Base-by-base conservation (phyloP, 2,797 vertebrate species). In the Crypturellus tataupa region DNA sequence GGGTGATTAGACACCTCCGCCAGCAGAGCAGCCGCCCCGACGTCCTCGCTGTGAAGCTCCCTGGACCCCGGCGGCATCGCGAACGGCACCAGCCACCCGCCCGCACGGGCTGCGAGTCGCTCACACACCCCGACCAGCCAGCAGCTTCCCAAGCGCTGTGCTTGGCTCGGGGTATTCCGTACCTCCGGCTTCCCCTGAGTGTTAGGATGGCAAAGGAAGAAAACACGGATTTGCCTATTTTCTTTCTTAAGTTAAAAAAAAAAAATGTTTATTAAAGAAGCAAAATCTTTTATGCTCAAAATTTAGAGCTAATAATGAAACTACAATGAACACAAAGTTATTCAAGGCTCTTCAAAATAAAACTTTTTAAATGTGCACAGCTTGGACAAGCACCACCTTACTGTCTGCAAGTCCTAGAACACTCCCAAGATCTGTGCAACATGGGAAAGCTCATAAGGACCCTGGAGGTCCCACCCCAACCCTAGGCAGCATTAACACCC, bases 1-100 rank as follows among this genome's bases (percentile, higher is more conserved):
- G 71, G 63, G 10, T 1, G 29, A 85, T 87, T 37, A 35, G 85
- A 65, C 23, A 59, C 23, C 37, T 83, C 70, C 31, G 46, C 5
- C 21, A 46, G 37, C 4, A 39, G 83, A 69, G 14, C 3, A 78
- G 76, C 77, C n/a, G 76, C 69, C 80, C 31, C 8, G 4, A 20
- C 44, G 80, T 53, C 4, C 51, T 51, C 7, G 6, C 63, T 67
- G 82, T 44, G 87, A 93, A 89, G 83, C 92, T 83, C 85, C 93
- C 86, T 9, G 27, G 21, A 56, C 81, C 89, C 81, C 79, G 70
- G 2, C 3, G 31, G 79, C 37, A 94, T 83, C 18, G 23, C 81
- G 88, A 88, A 72, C 1, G 21, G 89, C 93, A 94, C 79, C 9
- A 64, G 59, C 29, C 85, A 84, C 5, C 3, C 76, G 73, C 7